These are phyloP conservation scores for Tetheella fluctuosa DNA, from an alignment of 2,888 invertebrate species.

Conservation along the genomic window DNA sequence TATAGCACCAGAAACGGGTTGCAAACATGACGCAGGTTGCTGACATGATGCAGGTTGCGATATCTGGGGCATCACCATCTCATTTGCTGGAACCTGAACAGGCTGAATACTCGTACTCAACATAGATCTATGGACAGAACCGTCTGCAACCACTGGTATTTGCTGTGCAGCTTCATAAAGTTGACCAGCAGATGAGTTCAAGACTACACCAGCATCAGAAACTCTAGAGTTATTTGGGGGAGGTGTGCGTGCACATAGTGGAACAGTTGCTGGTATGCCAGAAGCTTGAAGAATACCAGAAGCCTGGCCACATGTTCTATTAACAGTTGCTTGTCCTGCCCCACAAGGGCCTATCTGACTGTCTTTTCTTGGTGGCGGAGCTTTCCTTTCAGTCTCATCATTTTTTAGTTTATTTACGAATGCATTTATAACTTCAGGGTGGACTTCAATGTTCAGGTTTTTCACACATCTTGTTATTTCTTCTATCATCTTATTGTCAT, in stretches of 20 bases:
- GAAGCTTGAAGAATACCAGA: background rate
- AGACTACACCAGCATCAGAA: background rate
- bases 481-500: conserved; percentile 50
- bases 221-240: background rate
- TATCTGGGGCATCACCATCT: background rate
- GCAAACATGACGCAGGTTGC: background rate
- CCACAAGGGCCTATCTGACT: background rate
- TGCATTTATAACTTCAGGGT: conserved; percentile 33
- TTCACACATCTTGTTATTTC: conserved; percentile 48
- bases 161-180: background rate
- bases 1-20: background rate
- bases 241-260: background rate
- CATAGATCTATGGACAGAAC: background rate
- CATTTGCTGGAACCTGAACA: background rate
- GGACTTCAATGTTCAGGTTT: conserved; percentile 43
- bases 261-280: background rate
- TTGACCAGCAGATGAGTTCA: background rate
- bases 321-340: background rate
- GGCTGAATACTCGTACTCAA: background rate
- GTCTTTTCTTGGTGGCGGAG: conserved; percentile 18
- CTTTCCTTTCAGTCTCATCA: conserved; percentile 42
- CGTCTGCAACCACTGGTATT: background rate
- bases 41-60: background rate
- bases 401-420: conserved; percentile 50
- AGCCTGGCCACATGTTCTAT: background rate